These are phyloP conservation scores for Altica lythri DNA, from an alignment of 2,888 invertebrate genomes.

Conservation along the genomic window DNA sequence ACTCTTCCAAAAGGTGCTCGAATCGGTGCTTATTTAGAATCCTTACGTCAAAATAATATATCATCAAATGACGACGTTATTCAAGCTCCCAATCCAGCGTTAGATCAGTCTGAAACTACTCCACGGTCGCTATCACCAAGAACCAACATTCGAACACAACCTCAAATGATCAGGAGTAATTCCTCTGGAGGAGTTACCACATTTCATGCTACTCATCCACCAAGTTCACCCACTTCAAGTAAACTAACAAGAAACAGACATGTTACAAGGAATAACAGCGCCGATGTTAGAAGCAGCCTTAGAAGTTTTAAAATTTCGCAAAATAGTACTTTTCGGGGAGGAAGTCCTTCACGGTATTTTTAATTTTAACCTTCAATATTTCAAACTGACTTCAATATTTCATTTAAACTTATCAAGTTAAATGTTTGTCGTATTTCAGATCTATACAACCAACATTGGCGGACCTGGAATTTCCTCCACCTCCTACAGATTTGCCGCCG, in stretches of 20 bases:
- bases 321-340: slow-evolving; percentile 52
- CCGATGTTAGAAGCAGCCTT: slow-evolving; percentile 55
- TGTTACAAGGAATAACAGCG: slow-evolving; percentile 52
- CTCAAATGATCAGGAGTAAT: slow-evolving; percentile 88
- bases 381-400: background rate
- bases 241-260: slow-evolving; percentile 63
- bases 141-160: slow-evolving; percentile 67
- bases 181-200: slow-evolving; percentile 82
- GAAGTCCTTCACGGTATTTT: slow-evolving; percentile 65
- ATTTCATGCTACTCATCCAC: slow-evolving; percentile 61
- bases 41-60: slow-evolving; percentile 79
- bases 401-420: background rate
- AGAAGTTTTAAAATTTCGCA: slow-evolving; percentile 57
- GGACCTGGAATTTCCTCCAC: slow-evolving; percentile 87
- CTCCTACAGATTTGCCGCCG: slow-evolving; percentile 79
- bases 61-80: slow-evolving; percentile 52
- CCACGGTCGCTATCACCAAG: slow-evolving; percentile 68
- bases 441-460: slow-evolving; percentile 75
- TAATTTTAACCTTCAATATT: too few species aligned
- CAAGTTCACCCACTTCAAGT: slow-evolving; percentile 66
- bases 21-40: slow-evolving; percentile 95
- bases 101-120: slow-evolving; percentile 54
- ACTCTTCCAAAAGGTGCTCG: slow-evolving; percentile 96
- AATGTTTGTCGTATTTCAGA: slow-evolving; percentile 51
- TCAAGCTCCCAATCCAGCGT: slow-evolving; percentile 43